A percentile compares a stretch with the other conserved stretches of the same genome.
Conservation (phyloP, 2,113 vertebrate genomes). For the Pagrus major region DNA sequence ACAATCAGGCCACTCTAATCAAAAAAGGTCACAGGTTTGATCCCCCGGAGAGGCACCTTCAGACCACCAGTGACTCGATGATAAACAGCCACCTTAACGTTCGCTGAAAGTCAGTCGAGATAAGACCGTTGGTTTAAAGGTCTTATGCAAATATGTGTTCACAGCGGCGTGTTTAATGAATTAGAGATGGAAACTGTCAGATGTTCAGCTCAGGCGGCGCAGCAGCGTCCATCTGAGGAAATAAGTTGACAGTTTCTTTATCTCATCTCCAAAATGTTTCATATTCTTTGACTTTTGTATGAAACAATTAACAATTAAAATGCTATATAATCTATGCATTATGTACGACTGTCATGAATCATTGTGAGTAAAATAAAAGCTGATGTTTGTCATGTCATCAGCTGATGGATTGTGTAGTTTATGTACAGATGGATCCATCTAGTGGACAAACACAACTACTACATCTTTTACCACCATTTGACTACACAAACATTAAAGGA, state of each 20-base stretch:
- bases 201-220: background rate
- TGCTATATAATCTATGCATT: background rate
- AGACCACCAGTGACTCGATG: background rate
- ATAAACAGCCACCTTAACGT: background rate
- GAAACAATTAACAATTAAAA: background rate
- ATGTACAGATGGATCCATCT: constrained; percentile 51
- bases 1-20: background rate
- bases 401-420: background rate
- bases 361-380: background rate
- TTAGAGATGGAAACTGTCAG: background rate
- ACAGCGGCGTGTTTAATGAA: background rate
- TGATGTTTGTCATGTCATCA: background rate
- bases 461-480: background rate
- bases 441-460: constrained; percentile 25
- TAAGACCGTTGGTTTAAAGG: constrained; percentile 6
- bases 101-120: background rate
- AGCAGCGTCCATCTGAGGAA: background rate
- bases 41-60: background rate
- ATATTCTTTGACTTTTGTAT: background rate
- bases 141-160: constrained; percentile 4
- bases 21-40: constrained; percentile 38
- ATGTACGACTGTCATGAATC: background rate
- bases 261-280: background rate
- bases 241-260: background rate
- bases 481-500: background rate